These are phyloP conservation scores for Sander vitreus DNA, from an alignment of 2,113 vertebrate genomes.

Conservation along the genomic window DNA sequence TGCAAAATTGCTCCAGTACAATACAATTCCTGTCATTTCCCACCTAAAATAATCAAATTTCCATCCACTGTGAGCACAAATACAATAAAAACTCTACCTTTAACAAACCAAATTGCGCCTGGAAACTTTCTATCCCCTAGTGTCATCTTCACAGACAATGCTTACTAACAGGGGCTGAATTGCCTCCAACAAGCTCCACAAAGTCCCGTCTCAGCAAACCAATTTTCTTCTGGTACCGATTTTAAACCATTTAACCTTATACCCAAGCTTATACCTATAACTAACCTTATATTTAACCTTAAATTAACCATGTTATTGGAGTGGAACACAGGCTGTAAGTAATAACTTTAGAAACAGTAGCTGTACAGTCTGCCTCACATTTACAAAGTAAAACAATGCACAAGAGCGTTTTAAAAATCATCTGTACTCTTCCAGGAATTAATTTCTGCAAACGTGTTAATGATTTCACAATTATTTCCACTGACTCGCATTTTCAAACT, in stretches of 20 bases:
- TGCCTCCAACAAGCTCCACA: not conserved
- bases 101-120: not conserved
- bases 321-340: not conserved
- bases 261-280: not conserved
- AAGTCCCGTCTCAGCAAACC: not conserved
- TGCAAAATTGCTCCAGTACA: not conserved
- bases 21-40: not conserved
- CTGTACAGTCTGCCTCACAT: not conserved
- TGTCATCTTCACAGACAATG: not conserved
- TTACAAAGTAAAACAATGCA: not conserved
- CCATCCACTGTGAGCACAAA: not conserved
- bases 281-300: not conserved
- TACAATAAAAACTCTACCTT: not conserved
- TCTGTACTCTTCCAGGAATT: conserved; percentile 3
- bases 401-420: not conserved
- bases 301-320: no score
- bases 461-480: not conserved
- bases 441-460: not conserved
- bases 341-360: not conserved
- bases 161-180: not conserved
- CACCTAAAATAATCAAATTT: not conserved
- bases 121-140: not conserved
- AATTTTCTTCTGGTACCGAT: not conserved
- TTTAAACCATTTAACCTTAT: not conserved
- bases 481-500: not conserved